phyloP scores from a whole-genome alignment of 92 coral and sea anemone genomes.

The Phenganax subtilis region DNA sequence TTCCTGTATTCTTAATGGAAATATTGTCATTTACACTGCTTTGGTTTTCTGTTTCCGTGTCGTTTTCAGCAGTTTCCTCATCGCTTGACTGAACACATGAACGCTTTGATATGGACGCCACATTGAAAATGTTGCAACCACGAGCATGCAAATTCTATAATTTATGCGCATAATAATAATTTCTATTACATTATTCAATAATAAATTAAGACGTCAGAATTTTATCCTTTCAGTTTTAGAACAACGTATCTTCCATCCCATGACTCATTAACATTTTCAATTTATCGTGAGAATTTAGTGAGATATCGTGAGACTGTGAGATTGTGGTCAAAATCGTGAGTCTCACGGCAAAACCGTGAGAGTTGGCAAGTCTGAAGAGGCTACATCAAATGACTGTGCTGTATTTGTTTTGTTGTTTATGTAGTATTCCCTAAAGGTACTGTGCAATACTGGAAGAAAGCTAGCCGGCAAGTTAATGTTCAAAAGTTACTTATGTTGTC shows the following conservation, averaged over 20 bases:
- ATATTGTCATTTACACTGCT: background rate
- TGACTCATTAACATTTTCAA: background rate
- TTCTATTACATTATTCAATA: no score
- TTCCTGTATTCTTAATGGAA: background rate
- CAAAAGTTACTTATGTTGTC: no score
- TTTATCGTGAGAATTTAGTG: slow-evolving; percentile 41
- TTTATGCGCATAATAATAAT: background rate
- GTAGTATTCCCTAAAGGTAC: slow-evolving; percentile 52
- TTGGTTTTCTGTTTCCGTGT: background rate
- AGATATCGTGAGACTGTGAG: slow-evolving; percentile 42
- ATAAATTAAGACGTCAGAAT: no score
- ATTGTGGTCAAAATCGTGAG: slow-evolving; percentile 35
- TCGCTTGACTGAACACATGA: background rate
- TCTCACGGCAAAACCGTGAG: slow-evolving; percentile 36
- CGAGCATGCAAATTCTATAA: background rate
- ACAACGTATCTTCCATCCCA: background rate
- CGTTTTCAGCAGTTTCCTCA: background rate
- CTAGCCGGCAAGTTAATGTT: no score
- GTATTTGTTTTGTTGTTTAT: slow-evolving; percentile 48
- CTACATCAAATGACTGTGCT: slow-evolving; percentile 55
- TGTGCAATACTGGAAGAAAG: no score
- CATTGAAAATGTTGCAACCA: background rate
- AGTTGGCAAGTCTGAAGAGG: slow-evolving; percentile 21
- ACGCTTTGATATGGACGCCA: slow-evolving; percentile 26
- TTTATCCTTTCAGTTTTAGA: background rate